Evolutionary conservation across 1,140 invertebrate species (phyloP).

Genomic region (Anastrepha ludens): DNA sequence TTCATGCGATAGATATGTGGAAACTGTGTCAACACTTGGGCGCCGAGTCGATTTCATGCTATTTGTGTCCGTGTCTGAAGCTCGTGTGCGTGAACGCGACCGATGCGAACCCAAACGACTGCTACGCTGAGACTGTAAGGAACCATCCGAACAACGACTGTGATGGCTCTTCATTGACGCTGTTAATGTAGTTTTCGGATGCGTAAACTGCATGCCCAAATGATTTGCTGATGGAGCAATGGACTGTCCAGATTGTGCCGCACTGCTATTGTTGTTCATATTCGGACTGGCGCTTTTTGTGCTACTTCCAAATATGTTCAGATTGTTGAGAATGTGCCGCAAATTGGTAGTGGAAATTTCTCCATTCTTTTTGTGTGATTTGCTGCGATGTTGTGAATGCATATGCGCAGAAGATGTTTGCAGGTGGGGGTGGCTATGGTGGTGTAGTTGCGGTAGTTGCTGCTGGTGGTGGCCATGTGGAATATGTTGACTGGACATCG

Average conservation of each 20-base stretch:
- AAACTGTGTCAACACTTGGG: slow-evolving; percentile 89
- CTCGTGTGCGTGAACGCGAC: slow-evolving; percentile 70
- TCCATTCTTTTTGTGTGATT: slow-evolving; percentile 72
- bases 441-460: slow-evolving; percentile 53
- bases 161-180: slow-evolving; percentile 73
- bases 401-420: slow-evolving; percentile 53
- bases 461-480: slow-evolving; percentile 61
- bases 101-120: slow-evolving; percentile 73
- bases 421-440: slow-evolving; percentile 58
- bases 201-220: slow-evolving; percentile 63
- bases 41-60: slow-evolving; percentile 83
- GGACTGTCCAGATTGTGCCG: slow-evolving; percentile 54
- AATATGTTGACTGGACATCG: slow-evolving; percentile 50
- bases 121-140: slow-evolving; percentile 69
- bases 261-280: slow-evolving; percentile 39
- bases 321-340: slow-evolving; percentile 84
- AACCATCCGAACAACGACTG: slow-evolving; percentile 72
- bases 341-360: slow-evolving; percentile 78
- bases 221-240: slow-evolving; percentile 57
- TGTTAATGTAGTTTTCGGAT: slow-evolving; percentile 67
- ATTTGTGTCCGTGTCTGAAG: slow-evolving; percentile 80
- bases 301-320: slow-evolving; percentile 84
- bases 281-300: slow-evolving; percentile 64
- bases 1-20: slow-evolving; percentile 90
- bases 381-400: slow-evolving; percentile 57